These are phyloP conservation scores for Otolemur crassicaudatus DNA, from an alignment of 2,797 vertebrate genomes.

Conservation along the genomic window DNA sequence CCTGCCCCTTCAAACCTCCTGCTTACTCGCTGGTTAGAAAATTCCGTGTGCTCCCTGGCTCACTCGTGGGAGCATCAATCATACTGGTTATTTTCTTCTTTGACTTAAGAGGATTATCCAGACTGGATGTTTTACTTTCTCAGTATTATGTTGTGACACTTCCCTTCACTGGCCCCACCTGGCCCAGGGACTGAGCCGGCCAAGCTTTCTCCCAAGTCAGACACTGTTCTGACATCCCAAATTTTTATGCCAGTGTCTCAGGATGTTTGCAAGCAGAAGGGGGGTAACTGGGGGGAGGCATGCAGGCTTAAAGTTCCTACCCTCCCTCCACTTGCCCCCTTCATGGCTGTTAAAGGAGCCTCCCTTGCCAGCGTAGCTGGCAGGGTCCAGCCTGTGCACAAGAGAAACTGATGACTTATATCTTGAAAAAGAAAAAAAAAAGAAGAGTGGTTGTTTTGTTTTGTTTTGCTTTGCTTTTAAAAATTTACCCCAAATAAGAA, in stretches of 20 bases:
- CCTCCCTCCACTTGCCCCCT: background rate
- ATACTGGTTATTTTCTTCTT: conserved; percentile 81
- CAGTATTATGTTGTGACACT: conserved; percentile 79
- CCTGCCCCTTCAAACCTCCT: background rate
- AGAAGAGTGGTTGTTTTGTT: background rate
- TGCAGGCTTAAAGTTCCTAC: background rate
- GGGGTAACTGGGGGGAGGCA: background rate
- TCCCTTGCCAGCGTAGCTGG: background rate
- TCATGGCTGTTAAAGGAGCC: background rate
- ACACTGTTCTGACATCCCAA: background rate
- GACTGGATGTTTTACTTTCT: conserved; percentile 82
- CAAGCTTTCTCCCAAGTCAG: background rate
- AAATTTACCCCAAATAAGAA: background rate
- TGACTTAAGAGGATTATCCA: conserved; percentile 84
- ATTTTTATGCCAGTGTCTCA: background rate
- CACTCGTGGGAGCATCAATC: conserved; percentile 79
- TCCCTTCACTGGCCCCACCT: conserved; percentile 49
- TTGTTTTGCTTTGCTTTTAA: background rate
- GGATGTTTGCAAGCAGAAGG: background rate
- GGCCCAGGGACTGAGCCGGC: background rate
- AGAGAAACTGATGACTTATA: background rate
- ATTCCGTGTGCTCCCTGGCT: background rate
- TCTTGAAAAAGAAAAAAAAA: background rate
- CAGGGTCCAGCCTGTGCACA: background rate
- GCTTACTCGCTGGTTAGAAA: conserved; percentile 38